Evolutionary conservation across 2,888 invertebrate genomes (phyloP).

Genomic region (Eupithecia dodoneata): DNA sequence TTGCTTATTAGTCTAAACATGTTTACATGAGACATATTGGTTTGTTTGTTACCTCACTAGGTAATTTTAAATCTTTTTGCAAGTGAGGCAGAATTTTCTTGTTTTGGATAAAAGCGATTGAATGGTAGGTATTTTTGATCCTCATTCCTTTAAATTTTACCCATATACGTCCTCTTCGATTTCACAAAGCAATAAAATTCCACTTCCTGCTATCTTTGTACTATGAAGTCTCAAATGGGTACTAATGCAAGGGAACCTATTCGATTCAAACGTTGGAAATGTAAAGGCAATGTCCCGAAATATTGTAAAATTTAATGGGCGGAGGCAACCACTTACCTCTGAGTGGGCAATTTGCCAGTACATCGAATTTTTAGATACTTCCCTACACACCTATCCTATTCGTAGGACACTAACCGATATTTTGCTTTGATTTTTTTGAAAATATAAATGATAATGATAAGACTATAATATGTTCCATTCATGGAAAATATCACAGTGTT

Average conservation of each 20-base stretch:
- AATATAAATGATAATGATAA: too few relatives aligned
- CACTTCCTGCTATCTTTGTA: not conserved
- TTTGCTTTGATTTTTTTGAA: too few relatives aligned
- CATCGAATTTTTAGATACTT: conserved; percentile 4
- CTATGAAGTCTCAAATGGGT: not conserved
- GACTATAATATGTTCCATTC: too few relatives aligned
- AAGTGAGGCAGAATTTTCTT: not conserved
- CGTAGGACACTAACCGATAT: not conserved
- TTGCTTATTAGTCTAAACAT: too few relatives aligned
- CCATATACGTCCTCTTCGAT: not conserved
- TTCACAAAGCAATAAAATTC: not conserved
- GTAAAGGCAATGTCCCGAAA: conserved; percentile 15
- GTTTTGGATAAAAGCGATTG: not conserved
- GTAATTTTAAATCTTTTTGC: not conserved
- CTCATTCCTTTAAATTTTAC: not conserved
- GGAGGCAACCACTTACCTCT: conserved; percentile 15
- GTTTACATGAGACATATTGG: not conserved
- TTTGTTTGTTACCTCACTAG: not conserved
- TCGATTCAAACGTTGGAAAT: not conserved
- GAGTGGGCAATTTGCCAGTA: conserved; percentile 27
- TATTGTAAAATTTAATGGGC: conserved; percentile 26
- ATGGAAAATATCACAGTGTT: too few relatives aligned
- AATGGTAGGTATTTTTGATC: not conserved
- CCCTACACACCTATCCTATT: not conserved
- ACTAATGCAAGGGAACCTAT: not conserved